These are phyloP conservation scores for Brachypodius melanocephalos DNA, from an alignment of 2,113 vertebrate genomes.

Conservation along the genomic window DNA sequence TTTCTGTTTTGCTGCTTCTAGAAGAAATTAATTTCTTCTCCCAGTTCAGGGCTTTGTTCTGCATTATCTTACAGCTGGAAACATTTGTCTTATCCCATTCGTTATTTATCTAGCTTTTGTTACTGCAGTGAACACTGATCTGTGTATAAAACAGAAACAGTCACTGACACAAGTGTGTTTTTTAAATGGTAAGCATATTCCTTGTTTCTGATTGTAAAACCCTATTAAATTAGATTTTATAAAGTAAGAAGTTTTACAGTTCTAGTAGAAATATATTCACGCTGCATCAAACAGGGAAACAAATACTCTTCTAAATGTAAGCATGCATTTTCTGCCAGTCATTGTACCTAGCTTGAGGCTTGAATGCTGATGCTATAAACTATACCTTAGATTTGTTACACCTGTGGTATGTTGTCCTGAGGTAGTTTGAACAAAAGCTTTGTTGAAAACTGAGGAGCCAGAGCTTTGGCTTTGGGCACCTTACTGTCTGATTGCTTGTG, in stretches of 20 bases:
- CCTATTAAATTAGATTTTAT: not conserved
- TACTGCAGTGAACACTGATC: not conserved
- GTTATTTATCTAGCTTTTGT: not conserved
- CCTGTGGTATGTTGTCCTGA: not conserved
- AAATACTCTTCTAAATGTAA: not conserved
- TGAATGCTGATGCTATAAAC: not conserved
- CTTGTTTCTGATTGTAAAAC: not conserved
- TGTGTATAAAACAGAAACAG: not conserved
- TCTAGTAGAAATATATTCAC: not conserved
- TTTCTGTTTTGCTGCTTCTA: not conserved
- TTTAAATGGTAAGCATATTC: not conserved
- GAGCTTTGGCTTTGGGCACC: not conserved
- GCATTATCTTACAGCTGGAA: constrained; percentile 11
- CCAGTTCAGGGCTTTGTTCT: not conserved
- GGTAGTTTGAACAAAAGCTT: not conserved
- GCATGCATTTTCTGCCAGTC: not conserved
- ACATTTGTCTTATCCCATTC: not conserved
- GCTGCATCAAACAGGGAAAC: not conserved
- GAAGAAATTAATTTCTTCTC: not conserved
- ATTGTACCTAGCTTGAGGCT: not conserved
- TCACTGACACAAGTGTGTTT: not conserved
- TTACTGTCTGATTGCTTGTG: not conserved
- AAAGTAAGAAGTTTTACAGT: not conserved
- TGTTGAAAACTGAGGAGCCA: not conserved
- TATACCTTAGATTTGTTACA: not conserved